phyloP scores from a whole-genome alignment of 2,888 invertebrate species.

The Meandrusa payeni region DNA sequence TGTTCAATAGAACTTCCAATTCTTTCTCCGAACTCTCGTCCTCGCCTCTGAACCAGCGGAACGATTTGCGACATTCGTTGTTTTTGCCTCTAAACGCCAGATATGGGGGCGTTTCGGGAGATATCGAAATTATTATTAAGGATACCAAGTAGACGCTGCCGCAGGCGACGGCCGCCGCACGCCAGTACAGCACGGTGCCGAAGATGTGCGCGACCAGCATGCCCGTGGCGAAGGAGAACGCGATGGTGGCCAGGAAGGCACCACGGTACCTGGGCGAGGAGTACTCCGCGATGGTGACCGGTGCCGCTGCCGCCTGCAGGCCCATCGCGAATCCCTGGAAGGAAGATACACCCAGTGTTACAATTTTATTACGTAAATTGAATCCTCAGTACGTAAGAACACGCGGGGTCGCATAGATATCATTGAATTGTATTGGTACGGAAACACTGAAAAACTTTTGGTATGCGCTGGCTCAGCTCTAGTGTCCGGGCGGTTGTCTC shows the following conservation, averaged over 20 bases:
- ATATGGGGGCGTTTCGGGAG: slow-evolving; percentile 85
- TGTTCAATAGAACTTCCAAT: slow-evolving; percentile 61
- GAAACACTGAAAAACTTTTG: too few relatives aligned
- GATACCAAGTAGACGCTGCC: slow-evolving; percentile 71
- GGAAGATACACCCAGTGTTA: too few relatives aligned
- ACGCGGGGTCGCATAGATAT: too few relatives aligned
- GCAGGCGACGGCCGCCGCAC: slow-evolving; percentile 76
- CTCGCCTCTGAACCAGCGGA: slow-evolving; percentile 80
- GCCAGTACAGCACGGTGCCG: slow-evolving; percentile 83
- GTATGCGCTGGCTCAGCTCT: too few relatives aligned
- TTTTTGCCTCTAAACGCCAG: slow-evolving; percentile 77
- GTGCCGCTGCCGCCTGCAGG: slow-evolving; percentile 69
- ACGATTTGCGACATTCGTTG: slow-evolving; percentile 78
- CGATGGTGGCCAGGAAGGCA: slow-evolving; percentile 81
- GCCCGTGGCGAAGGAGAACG: slow-evolving; percentile 83
- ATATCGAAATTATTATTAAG: slow-evolving; percentile 71
- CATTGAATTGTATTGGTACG: too few relatives aligned
- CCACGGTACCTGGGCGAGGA: slow-evolving; percentile 82
- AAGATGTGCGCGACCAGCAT: slow-evolving; percentile 83
- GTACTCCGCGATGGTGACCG: slow-evolving; percentile 72
- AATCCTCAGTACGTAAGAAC: too few relatives aligned
- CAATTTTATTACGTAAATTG: too few relatives aligned
- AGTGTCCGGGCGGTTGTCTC: too few relatives aligned
- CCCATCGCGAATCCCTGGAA: slow-evolving; percentile 79
- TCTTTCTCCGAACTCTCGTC: slow-evolving; percentile 68